Evolutionary conservation across 2,797 vertebrate genomes (phyloP), one percentile per base, ranked within the genome.

Genomic region (Momotus momota): DNA sequence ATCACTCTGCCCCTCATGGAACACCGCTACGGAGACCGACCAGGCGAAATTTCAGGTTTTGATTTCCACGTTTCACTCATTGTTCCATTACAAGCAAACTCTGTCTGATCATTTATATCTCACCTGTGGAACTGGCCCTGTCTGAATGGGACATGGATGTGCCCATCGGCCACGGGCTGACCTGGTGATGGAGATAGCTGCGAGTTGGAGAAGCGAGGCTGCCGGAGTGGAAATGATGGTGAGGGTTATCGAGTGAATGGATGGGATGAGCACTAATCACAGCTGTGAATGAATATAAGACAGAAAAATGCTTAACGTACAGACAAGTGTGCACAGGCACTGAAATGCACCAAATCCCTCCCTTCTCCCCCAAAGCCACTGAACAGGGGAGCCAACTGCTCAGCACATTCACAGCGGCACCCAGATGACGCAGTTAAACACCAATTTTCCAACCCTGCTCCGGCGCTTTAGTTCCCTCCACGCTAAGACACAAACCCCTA

Each of bases 251-350:
- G 86, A 99, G 99, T 97, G 99, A 99, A 99, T 99, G 99, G 99
- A 99, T 99, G 99, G 99, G 99, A 98, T 99, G 99, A 98, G 99
- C 99, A 98, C 99, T 99, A 99, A 99, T 98, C 99, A 99, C 99
- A 96, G 99, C 99, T 99, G 99, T 97, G 98, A 94, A 99, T 98
- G 99, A 98, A 99, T 95, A 99, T 78, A 98, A 97, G 96, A 98
- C 97, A 99, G 97, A 98, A 95, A 98, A 97, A 97, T 23, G 91
- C 97, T 98, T 98, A 98, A 95, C 97, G 64, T 40, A 91, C 61
- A 92, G 96, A 95, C 88, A 88, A 60, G 94, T 90, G 61, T n/a
- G 88, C 94, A 93, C 40, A 20, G 10, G 81, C n/a, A 66, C 40
- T 66, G 60, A 90, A 75, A 73, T 7, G 65, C 49, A 84, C 35